Base-by-base conservation (phyloP, 2,797 vertebrate genomes). In the Loriculus beryllinus region DNA sequence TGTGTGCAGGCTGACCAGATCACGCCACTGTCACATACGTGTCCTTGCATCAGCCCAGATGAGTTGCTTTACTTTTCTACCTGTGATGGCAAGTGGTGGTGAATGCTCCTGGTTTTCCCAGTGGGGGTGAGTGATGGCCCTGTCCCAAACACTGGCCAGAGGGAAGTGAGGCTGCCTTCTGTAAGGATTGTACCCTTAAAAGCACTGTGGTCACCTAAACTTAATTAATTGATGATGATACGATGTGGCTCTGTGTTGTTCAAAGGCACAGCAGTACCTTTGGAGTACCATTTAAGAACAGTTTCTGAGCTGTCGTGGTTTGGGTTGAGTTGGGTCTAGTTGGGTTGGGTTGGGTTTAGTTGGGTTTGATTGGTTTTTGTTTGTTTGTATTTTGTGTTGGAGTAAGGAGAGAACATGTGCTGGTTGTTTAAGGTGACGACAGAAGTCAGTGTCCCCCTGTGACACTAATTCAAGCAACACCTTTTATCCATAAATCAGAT, bases 51-150 rank as follows among this genome's bases (percentile, higher is more conserved):
- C 19, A 62, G 49, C 25, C 25, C 64, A 3, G 59, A 8, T 3
- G 37, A 82, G 31, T 42, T 49, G 35, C 35, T 85, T 57, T 31
- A 15, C 45, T 59, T 28, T 19, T 70, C 48, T 90, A n/a, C n/a
- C 45, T 4, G 3, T 1, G 2, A 18, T 1, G 1, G 68, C 39
- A 54, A 26, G 3, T 43, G 16, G 3, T 47, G 37, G 16, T 51
- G 86, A 78, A 22, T 1, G 4, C 12, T 80, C 35, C 57, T 57
- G 28, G 68, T 80, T 87, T 86, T 79, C 23, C 70, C 59, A 9
- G 17, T 20, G 28, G 33, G 28, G 17, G 25, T 51, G 28, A 37
- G 6, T 48, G 35, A 42, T 69, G 33, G 5, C 7, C 10, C 7
- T 75, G 15, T 20, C 22, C 25, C 1, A 2, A 8, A 14, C 6